Evolutionary conservation across 2,113 vertebrate species (phyloP).

Genomic region (Eupsittula cactorum): DNA sequence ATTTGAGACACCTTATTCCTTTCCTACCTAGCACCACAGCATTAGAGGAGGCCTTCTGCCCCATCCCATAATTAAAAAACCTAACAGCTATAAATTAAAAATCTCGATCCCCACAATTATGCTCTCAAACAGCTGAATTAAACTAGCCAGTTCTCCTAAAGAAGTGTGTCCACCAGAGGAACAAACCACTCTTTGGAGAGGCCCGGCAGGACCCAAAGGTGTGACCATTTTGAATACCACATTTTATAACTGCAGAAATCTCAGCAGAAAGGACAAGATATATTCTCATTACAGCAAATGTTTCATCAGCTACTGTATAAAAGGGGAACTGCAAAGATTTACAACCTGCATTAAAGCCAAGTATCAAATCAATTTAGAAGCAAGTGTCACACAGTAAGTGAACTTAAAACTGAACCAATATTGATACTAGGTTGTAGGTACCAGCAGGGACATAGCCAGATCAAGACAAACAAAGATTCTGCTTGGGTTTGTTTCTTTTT

Average conservation of each 20-base stretch:
- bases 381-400: not conserved
- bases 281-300: not conserved
- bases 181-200: not conserved
- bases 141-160: not conserved
- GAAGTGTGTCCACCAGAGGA: not conserved
- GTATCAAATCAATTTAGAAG: not conserved
- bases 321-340: not conserved
- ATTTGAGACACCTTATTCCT: not conserved
- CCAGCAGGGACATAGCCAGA: not conserved
- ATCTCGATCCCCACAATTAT: not conserved
- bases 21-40: not conserved
- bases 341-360: not conserved
- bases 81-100: not conserved
- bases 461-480: not conserved
- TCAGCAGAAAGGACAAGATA: not conserved
- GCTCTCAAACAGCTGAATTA: not conserved
- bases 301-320: not conserved
- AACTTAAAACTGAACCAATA: not conserved
- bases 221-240: not conserved
- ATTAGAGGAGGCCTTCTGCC: not conserved
- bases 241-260: not conserved
- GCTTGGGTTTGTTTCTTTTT: not conserved
- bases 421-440: not conserved
- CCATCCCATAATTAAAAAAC: not conserved
- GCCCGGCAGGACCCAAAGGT: not conserved